Conservation (phyloP, 2,113 vertebrate species). For the Heterochromis multidens region DNA sequence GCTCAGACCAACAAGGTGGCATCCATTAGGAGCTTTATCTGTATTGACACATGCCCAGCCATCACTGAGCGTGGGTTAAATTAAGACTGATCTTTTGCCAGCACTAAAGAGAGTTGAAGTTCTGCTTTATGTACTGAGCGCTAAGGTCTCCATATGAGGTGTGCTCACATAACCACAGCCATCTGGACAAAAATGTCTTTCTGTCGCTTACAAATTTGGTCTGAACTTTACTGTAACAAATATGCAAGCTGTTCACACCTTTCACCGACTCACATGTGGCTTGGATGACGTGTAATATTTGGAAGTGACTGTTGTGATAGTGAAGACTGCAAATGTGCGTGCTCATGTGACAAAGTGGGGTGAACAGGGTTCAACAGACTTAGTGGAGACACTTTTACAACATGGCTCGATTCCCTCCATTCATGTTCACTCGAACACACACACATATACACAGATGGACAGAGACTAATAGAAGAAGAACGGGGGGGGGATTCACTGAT, state of each 20-base stretch:
- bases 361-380: conserved; percentile 16
- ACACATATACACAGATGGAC: conserved; percentile 56
- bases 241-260: conserved; percentile 60
- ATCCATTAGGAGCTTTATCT: not conserved
- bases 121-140: not conserved
- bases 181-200: conserved; percentile 54
- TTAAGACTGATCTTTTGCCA: not conserved
- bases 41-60: not conserved
- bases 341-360: conserved; percentile 19
- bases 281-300: conserved; percentile 45
- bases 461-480: conserved; percentile 28
- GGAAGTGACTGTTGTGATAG: conserved; percentile 15
- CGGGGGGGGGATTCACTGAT: conserved; percentile 45
- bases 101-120: not conserved
- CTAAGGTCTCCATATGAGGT: conserved; percentile 25
- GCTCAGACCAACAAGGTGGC: not conserved
- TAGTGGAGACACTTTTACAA: conserved; percentile 44
- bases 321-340: not conserved
- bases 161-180: conserved; percentile 43
- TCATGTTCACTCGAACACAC: conserved; percentile 12
- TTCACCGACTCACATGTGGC: conserved; percentile 41
- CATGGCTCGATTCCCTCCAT: conserved; percentile 18
- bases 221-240: conserved; percentile 55
- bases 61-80: not conserved
- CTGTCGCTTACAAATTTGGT: conserved; percentile 41